Evolutionary conservation across 2,113 vertebrate genomes (phyloP), one percentile per base, ranked within the genome.

Genomic region (Ariopsis seemanni): DNA sequence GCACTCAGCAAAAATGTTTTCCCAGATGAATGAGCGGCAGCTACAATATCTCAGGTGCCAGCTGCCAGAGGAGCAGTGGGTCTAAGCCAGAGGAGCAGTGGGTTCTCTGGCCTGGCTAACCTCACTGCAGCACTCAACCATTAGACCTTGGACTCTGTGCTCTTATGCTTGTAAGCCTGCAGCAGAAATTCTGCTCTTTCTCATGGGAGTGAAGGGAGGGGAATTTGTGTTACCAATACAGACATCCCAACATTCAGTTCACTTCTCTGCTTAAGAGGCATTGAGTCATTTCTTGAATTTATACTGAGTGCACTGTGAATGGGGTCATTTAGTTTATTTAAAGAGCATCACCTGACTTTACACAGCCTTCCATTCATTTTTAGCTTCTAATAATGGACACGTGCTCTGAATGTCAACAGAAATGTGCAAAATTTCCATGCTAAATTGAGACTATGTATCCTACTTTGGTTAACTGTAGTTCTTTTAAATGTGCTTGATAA

Each of bases 1-100:
- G 65, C 89, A 91, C 91, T 86, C 91, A 90, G 89, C 89, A 92
- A 88, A 86, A 78, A 80, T 50, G 83, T 86, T 85, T 88, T 91
- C 86, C 92, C 88, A 77, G 84, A 89, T 90, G 86, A 78, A 82
- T 63, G 84, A 88, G 89, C 90, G 87, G 90, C 90, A 92, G 90
- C 83, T 42, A 75, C 80, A 75, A 69, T 63, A 63, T 63, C 79
- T 74, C n/a, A 75, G 69, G 10, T 75, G 69, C 69, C 57, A 87
- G 86, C 63, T 87, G 57, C 57, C 69, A 50, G 57, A 62, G 69
- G 80, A 87, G 65, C 34, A 69, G 25, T 48, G 6, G 57, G 57
- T 72, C 69, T 83, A 62, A 74, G 53, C 57, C 69, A 50, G 57
- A 62, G 69, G 80, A 87, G 65, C 34, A 69, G 25, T 48, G 6